Evolutionary conservation across 2,888 invertebrate species (phyloP).

Genomic region (Aporophyla nigra): DNA sequence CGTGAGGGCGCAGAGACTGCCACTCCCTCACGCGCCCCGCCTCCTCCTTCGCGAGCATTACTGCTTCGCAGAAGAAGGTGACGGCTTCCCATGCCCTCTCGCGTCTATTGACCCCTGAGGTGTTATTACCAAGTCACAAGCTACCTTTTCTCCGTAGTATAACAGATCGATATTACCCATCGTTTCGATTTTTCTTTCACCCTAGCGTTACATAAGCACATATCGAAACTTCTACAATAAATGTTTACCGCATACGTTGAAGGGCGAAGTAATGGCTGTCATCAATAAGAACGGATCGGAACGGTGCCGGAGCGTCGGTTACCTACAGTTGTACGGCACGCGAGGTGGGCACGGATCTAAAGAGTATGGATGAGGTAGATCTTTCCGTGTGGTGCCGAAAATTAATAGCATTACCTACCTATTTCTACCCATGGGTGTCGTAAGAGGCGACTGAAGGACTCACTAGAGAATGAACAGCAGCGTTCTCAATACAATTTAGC

Average conservation of each 20-base stretch:
- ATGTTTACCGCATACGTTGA: slow-evolving; percentile 51
- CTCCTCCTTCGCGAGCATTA: too few species aligned
- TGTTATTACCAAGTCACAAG: too few species aligned
- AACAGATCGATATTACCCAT: slow-evolving; percentile 10
- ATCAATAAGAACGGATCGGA: slow-evolving; percentile 62
- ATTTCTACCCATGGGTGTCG: too few species aligned
- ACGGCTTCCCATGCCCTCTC: too few species aligned
- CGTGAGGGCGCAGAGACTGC: too few species aligned
- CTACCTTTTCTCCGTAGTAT: neutral
- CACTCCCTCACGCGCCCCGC: too few species aligned
- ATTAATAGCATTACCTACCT: too few species aligned
- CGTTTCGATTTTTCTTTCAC: slow-evolving; percentile 26
- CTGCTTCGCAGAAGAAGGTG: too few species aligned
- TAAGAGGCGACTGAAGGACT: too few species aligned
- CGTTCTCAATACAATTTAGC: too few species aligned
- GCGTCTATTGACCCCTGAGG: too few species aligned
- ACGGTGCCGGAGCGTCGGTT: slow-evolving; percentile 50
- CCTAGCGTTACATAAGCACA: slow-evolving; percentile 40
- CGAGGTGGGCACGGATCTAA: slow-evolving; percentile 32
- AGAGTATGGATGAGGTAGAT: slow-evolving; percentile 25
- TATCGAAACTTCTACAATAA: slow-evolving; percentile 47
- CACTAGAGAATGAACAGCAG: too few species aligned
- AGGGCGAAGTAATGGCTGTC: slow-evolving; percentile 58
- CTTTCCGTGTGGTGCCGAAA: neutral
- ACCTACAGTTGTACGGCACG: slow-evolving; percentile 56